Evolutionary conservation across 1,140 invertebrate genomes (phyloP), one percentile per base, ranked within the genome.

Genomic region (Drosophila navojoa): DNA sequence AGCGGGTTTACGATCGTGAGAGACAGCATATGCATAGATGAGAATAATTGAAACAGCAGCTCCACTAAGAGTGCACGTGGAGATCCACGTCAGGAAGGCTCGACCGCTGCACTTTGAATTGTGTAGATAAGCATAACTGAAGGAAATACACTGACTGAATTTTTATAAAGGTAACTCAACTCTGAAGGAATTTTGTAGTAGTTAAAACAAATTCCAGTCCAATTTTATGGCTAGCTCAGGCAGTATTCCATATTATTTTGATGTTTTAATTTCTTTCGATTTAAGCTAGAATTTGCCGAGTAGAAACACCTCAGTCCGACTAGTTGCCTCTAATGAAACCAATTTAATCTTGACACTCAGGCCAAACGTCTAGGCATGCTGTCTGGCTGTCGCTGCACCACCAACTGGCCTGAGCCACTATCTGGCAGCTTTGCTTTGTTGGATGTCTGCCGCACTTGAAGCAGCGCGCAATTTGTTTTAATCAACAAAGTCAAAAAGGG

Each of bases 401-500:
- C 1, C 27, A 55, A n/a, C 45, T 32, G 44, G 15, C 19, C 13
- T 35, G 9, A 22, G 42, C 55, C 25, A 35, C 50, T 13, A 38
- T 50, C 25, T 57, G 40, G 42, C 47, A 29, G 64, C 53, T 60
- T 49, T 35, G 60, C 38, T 47, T 54, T 66, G 73, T 49, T 53
- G 45, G 44, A 58, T 62, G 62, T 75, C 75, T 78, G 79, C 57
- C 63, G 79, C 76, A 72, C 71, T 79, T 86, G 76, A 86, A 79
- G 80, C 81, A 81, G 82, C 76, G 76, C 79, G 69, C 82, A 87
- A 87, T 87, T 87, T 87, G 82, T 87, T 89, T 87, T 87, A 87
- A 87, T 87, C 82, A 87, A 87, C 82, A 87, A 87, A 87, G 76
- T 89, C 82, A 79, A 79, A 89, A 78, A 71, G 64, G 79, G 79